Base-by-base conservation (phyloP, 2,797 vertebrate species). In the Sparidentex hasta region DNA sequence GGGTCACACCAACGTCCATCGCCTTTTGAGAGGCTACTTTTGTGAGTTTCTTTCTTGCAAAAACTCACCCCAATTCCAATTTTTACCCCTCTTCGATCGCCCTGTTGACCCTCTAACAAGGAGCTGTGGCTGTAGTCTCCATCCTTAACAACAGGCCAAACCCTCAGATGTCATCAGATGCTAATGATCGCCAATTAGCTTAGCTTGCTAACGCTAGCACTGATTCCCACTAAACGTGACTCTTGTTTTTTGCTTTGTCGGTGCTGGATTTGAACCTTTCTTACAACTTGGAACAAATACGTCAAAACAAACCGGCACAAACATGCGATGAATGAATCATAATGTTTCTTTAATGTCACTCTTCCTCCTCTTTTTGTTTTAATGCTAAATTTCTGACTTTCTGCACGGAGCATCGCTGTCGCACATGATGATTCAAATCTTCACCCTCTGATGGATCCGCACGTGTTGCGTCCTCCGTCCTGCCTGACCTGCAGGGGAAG, bases 321-420 rank as follows among this genome's bases (percentile, higher is more conserved):
- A 58, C 3, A 38, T 6, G 2, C 27, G 5, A 57, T 27, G 18
- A 57, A 29, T 57, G 17, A 57, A 38, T 12, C n/a, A 20, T n/a
- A 2, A 29, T 25, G 50, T 17, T 16, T n/a, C 5, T 25, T 41
- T 41, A 44, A 46, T 20, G 25, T 46, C 54, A 18, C 4, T 0
- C 1, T 25, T 25, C 48, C 51, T 18, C n/a, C 7, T 44, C 23
- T 11, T 5, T 29, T 74, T 29, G 43, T 76, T 56, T 65, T 55
- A 75, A 82, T 77, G 25, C 1, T 51, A 65, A 50, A 68, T 56
- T 18, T 54, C 66, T 65, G 65, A 16, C 47, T 65, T 54, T 52
- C 59, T 70, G 51, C 51, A 56, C 47, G 29, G 56, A 21, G 25
- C 41, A 4, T 64, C 41, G 48, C n/a, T 11, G 11, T 25, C 43